Evolutionary conservation across 2,113 vertebrate species (phyloP).

Genomic region (Monopterus albus): DNA sequence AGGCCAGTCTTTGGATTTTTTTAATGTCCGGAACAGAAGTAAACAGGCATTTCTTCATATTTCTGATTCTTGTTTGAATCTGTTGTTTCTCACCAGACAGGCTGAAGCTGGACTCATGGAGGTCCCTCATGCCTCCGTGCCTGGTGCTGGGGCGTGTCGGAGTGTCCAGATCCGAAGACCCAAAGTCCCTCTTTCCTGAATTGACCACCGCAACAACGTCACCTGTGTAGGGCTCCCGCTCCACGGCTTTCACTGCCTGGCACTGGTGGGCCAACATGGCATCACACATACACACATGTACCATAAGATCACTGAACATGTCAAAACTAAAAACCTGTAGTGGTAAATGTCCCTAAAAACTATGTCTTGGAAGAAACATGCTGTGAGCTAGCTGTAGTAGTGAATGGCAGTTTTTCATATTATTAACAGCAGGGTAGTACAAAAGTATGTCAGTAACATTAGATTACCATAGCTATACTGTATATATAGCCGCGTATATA

Average conservation of each 20-base stretch:
- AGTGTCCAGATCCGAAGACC: constrained; percentile 86
- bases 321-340: too few relatives aligned
- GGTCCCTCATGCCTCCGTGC: constrained; percentile 94
- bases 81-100: constrained; percentile 86
- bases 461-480: too few relatives aligned
- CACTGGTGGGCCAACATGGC: constrained; percentile 74
- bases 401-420: too few relatives aligned
- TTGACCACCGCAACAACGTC: constrained; percentile 89
- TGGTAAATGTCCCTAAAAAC: too few relatives aligned
- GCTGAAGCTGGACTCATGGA: constrained; percentile 97
- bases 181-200: constrained; percentile 89
- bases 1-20: constrained; percentile 3
- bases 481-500: too few relatives aligned
- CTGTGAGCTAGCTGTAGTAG: too few relatives aligned
- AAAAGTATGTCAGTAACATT: too few relatives aligned
- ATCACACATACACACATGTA: background rate
- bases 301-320: background rate
- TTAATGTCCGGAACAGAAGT: background rate
- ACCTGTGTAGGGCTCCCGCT: constrained; percentile 92
- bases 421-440: too few relatives aligned
- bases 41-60: background rate
- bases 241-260: constrained; percentile 89
- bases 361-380: too few relatives aligned
- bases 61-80: background rate
- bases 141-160: constrained; percentile 89